Percentiles rank a stretch among this genome's conserved stretches.
Conservation (phyloP, 2,113 vertebrate genomes). For the Theristicus caerulescens region DNA sequence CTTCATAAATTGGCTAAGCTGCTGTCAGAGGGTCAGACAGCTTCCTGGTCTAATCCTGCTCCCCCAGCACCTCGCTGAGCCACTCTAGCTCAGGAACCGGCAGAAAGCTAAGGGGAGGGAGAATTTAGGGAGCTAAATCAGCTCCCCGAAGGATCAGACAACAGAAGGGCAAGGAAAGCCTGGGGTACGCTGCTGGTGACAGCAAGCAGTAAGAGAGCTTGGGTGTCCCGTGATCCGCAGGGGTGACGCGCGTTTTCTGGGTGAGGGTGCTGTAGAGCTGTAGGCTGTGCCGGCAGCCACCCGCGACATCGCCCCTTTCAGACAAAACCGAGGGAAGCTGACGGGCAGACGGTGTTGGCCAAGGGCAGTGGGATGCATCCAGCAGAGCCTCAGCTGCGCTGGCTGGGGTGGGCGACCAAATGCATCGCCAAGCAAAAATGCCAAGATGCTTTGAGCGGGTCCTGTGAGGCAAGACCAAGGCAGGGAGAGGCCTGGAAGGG, state of each 20-base stretch:
- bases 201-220: neutral
- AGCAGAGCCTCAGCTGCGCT: neutral
- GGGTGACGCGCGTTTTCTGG: neutral
- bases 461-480: neutral
- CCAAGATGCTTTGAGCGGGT: neutral
- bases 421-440: neutral
- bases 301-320: neutral
- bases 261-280: neutral
- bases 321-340: neutral
- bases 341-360: neutral
- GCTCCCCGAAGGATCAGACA: neutral
- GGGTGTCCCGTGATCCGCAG: neutral
- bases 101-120: neutral
- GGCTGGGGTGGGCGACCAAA: neutral
- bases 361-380: neutral
- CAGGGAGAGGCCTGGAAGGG: neutral
- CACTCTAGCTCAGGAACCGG: neutral
- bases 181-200: neutral
- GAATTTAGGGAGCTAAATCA: neutral
- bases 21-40: neutral
- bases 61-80: neutral
- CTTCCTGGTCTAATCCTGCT: neutral
- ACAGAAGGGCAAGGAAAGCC: neutral
- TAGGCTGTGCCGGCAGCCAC: neutral
- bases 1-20: neutral